Base-by-base conservation (phyloP, 2,888 invertebrate species). In the Erynnis tages region DNA sequence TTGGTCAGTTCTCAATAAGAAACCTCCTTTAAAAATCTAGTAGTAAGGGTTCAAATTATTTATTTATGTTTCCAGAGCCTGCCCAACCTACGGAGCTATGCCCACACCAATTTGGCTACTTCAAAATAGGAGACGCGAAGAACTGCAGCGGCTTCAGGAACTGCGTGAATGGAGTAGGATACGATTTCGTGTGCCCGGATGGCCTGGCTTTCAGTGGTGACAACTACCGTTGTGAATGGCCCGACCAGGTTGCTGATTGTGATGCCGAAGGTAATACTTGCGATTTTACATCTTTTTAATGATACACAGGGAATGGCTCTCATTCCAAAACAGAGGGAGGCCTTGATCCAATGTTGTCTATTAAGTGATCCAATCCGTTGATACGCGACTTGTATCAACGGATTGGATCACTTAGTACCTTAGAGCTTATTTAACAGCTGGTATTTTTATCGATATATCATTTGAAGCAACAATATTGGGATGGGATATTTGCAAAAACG, bases 61-160 rank as follows among this genome's bases (percentile, higher is more conserved):
- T n/a, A n/a, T n/a, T n/a, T n/a, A n/a, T 3, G 2, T 21, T 13
- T 8, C 6, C 74, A 95, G 95, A 95, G 70, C 91, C 93, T 1
- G 77, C 94, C 0, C 92, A 93, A 61, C 91, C 96, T 0, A 95
- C 95, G 0, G 93, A 93, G 0, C 93, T 94, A 5, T 96, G 96
- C 61, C 95, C 96, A 0, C 94, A 95, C 73, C 95, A 95, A 73
- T 96, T 93, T 66, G 96, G 96, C 0, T 94, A 95, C 78, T 96
- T 92, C 83, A 91, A 92, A 61, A 79, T 94, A 48, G 95, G 95
- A 0, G 85, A 88, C 50, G 61, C 78, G 0, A 66, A 68, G 46
- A 83, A 94, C 71, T 96, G 96, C 73, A 95, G 95, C 5, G 91
- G 93, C 66, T 97, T 95, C 76, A 93, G 93, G 80, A 96, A 93